Evolutionary conservation across 2,797 vertebrate genomes (phyloP).

Genomic region (Sibirionetta formosa): DNA sequence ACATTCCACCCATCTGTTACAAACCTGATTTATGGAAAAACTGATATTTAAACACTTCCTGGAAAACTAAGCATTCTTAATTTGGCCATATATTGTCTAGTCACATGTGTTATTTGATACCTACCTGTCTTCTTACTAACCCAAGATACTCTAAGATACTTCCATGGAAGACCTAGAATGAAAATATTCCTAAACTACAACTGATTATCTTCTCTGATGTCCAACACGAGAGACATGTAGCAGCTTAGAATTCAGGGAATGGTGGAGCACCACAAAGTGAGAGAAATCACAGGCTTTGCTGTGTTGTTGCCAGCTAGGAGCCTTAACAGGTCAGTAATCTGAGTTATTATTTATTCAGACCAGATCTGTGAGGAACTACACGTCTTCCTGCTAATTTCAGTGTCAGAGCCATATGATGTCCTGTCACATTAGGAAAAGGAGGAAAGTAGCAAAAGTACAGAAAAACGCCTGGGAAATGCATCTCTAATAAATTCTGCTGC

Average conservation of each 20-base stretch:
- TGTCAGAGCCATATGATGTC: neutral
- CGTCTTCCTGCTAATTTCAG: conserved; percentile 29
- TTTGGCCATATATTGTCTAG: conserved; percentile 11
- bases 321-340: conserved; percentile 17
- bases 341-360: conserved; percentile 37
- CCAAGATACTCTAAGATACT: conserved; percentile 7
- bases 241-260: conserved; percentile 10
- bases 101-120: conserved; percentile 17
- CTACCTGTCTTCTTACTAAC: conserved; percentile 30
- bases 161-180: neutral
- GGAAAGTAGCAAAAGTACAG: neutral
- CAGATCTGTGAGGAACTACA: conserved; percentile 26
- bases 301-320: neutral
- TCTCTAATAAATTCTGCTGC: conserved; percentile 43
- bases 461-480: conserved; percentile 4
- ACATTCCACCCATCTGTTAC: conserved; percentile 74
- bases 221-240: neutral
- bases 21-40: conserved; percentile 63
- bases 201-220: conserved; percentile 46
- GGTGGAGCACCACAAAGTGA: neutral
- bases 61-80: neutral
- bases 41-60: conserved; percentile 46
- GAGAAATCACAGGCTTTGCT: conserved; percentile 36
- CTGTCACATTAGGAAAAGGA: neutral
- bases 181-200: conserved; percentile 26